phyloP scores from a whole-genome alignment of 2,888 invertebrate genomes.

The Chorisops tibialis region DNA sequence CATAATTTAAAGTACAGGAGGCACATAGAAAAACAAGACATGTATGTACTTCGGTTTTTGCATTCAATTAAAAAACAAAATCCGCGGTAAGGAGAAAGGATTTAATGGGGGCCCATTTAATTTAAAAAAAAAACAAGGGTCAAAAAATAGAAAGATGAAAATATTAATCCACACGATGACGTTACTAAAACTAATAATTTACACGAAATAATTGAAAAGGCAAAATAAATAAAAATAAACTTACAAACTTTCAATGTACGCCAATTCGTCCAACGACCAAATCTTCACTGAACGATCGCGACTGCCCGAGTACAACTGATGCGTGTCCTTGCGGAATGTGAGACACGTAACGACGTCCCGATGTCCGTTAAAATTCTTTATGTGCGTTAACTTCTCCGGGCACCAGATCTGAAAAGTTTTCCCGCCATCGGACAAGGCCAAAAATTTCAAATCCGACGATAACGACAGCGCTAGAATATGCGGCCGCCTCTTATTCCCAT shows the following conservation, averaged over 20 bases:
- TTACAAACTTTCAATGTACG: slow-evolving; percentile 88
- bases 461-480: slow-evolving; percentile 66
- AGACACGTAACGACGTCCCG: slow-evolving; percentile 71
- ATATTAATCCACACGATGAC: too few species aligned
- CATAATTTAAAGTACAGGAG: too few species aligned
- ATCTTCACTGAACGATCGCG: slow-evolving; percentile 82
- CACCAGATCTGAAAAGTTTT: slow-evolving; percentile 81
- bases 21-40: too few species aligned
- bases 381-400: slow-evolving; percentile 67
- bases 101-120: too few species aligned
- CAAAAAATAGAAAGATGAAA: too few species aligned
- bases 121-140: too few species aligned
- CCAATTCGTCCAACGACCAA: slow-evolving; percentile 95
- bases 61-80: too few species aligned
- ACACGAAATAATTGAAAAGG: too few species aligned
- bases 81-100: too few species aligned
- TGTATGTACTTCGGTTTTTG: too few species aligned
- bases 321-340: slow-evolving; percentile 79
- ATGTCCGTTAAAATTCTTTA: slow-evolving; percentile 80
- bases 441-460: slow-evolving; percentile 75
- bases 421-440: slow-evolving; percentile 69
- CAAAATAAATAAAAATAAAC: too few species aligned
- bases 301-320: slow-evolving; percentile 78
- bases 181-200: too few species aligned
- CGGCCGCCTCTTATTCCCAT: slow-evolving; percentile 42